Percentiles rank a stretch among this genome's conserved stretches.
phyloP scores from a whole-genome alignment of 2,113 vertebrate species.

The Jacana jacana region DNA sequence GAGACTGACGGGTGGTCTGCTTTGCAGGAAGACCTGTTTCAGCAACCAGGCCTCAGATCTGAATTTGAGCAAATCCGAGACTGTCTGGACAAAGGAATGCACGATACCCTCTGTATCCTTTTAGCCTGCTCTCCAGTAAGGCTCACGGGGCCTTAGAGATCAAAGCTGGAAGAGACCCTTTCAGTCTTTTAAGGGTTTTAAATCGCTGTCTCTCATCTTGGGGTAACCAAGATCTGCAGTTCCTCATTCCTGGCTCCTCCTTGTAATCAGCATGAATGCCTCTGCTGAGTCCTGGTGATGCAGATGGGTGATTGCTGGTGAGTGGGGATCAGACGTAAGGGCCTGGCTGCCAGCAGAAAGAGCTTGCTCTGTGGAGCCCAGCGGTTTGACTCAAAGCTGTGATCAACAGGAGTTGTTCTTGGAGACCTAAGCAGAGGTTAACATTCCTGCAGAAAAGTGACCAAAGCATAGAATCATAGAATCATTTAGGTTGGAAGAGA shows the following conservation, averaged over 20 bases:
- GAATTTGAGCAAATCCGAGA: constrained; percentile 94
- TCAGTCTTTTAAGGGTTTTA: neutral
- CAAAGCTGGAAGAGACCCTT: neutral
- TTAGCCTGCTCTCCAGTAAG: neutral
- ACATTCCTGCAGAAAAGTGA: neutral
- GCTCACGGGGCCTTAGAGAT: neutral
- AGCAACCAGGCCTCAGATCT: constrained; percentile 90
- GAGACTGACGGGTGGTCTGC: neutral
- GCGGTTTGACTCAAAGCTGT: neutral
- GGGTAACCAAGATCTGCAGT: neutral
- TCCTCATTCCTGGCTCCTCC: neutral
- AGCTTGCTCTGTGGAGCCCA: neutral
- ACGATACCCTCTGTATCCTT: constrained; percentile 93
- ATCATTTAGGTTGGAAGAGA: no score
- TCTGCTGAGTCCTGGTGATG: rapidly evolving
- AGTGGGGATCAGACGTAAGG: neutral
- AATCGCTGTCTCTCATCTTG: neutral
- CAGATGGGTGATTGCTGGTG: neutral
- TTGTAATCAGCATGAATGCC: rapidly evolving
- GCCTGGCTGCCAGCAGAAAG: neutral
- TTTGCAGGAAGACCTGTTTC: constrained; percentile 94
- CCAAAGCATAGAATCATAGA: no score
- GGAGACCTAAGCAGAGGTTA: neutral
- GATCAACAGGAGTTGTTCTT: neutral
- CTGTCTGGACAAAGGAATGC: constrained; percentile 88